These are phyloP conservation scores for Oophaga pumilio DNA, from an alignment of 2,113 vertebrate species.

Conservation along the genomic window DNA sequence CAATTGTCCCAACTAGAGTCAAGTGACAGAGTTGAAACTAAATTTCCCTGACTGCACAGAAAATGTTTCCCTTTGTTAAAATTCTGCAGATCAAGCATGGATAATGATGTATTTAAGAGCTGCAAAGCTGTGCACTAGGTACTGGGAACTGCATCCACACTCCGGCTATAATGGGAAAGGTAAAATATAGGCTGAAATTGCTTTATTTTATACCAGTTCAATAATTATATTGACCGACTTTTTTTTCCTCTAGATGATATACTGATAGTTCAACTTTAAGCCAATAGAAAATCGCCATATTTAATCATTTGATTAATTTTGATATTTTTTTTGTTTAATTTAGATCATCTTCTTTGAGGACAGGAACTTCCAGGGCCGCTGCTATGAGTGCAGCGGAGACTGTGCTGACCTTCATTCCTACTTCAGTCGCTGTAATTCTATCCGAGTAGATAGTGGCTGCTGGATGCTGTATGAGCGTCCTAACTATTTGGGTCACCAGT, in stretches of 20 bases:
- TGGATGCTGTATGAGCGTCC: slow-evolving; percentile 70
- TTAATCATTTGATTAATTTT: neutral
- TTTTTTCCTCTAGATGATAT: too few relatives aligned
- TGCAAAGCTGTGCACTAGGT: neutral
- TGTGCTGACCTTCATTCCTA: slow-evolving; percentile 67
- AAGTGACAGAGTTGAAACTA: neutral
- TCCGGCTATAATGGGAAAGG: slow-evolving; percentile 37
- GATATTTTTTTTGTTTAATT: neutral
- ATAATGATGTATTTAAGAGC: slow-evolving; percentile 15
- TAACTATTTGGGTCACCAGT: slow-evolving; percentile 68
- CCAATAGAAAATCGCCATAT: neutral
- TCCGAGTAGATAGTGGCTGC: slow-evolving; percentile 70
- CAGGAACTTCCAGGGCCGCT: slow-evolving; percentile 67
- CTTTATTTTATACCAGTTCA: neutral
- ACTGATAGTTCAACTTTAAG: too few relatives aligned
- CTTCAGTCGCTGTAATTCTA: slow-evolving; percentile 70
- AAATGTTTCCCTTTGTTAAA: slow-evolving; percentile 47
- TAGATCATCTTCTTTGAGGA: slow-evolving; percentile 70
- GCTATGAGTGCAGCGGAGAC: slow-evolving; percentile 67
- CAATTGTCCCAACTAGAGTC: neutral
- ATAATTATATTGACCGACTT: neutral
- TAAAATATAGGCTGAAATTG: neutral
- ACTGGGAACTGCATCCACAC: slow-evolving; percentile 24
- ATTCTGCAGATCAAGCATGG: slow-evolving; percentile 1
- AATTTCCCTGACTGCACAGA: slow-evolving; percentile 38